Base-by-base conservation (phyloP, 1,140 invertebrate species). In the Brachionus sp. region DNA sequence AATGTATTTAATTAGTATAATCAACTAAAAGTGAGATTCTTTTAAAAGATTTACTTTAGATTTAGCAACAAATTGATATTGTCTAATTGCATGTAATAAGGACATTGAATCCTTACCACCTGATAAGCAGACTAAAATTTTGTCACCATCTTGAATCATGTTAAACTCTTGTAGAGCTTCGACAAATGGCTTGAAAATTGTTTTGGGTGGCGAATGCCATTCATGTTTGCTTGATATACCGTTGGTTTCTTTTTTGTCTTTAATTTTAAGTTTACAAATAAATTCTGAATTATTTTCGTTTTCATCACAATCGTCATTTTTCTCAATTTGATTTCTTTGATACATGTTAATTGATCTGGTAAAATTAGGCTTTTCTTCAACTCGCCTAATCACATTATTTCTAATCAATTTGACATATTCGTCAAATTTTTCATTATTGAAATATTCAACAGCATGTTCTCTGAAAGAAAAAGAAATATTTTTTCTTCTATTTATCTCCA, bases 91-190 rank as follows among this genome's bases (percentile, higher is more conserved):
- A 87, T 96, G 95, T 0, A 96, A 89, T 0, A 96, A 88, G 0
- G 92, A 92, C 1, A 96, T 88, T 0, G 94, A 95, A 86, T 94
- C 93, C 83, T 93, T 93, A 0, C 93, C 93, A 0, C 92, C 93
- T 0, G 93, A 93, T n/a, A 96, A 88, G 88, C 95, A 95, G 1
- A 96, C 91, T 84, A 96, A 88, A 10, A 96, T 91, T 77, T 92
- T 91, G 86, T 97, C 95, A 2, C 93, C 93, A 86, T 94, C 91
- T 83, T 92, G 90, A 16, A 97, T 92, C 95, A 96, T 96, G 19
- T 92, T 91, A 87, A 93, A 95, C 85, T 95, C 93, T 83, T 93
- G 91, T 16, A 96, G 90, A 0, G 94, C 94, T 90, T 94, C 93
- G 2, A 94, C 89, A 9, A 92, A 91, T 33, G 92, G 92, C 86